These are phyloP conservation scores for Columba guinea DNA, from an alignment of 2,797 vertebrate species.

Conservation along the genomic window DNA sequence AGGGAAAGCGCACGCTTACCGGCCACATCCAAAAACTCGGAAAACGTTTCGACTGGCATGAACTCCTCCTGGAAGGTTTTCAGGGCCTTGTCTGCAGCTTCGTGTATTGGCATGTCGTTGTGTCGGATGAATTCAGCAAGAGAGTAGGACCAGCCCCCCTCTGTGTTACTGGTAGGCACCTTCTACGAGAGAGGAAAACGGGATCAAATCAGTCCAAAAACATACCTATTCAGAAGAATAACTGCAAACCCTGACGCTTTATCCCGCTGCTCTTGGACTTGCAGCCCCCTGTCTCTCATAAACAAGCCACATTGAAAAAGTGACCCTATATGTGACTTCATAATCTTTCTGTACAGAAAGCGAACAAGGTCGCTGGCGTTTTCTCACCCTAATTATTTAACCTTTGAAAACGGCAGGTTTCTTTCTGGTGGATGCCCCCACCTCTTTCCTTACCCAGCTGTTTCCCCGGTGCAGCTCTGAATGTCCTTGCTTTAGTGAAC, in stretches of 20 bases:
- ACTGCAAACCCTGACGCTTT: neutral
- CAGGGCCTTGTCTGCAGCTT: constrained; percentile 93
- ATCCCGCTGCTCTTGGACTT: neutral
- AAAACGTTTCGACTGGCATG: constrained; percentile 96
- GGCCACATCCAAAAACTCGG: constrained; percentile 93
- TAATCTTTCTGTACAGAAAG: neutral
- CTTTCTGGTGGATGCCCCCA: neutral
- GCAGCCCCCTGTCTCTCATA: neutral
- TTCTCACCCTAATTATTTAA: neutral
- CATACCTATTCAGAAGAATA: rapidly evolving
- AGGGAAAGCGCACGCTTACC: constrained; percentile 76
- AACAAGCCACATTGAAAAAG: neutral
- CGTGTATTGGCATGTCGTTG: constrained; percentile 98
- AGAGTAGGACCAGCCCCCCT: constrained; percentile 99
- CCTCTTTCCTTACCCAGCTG: neutral
- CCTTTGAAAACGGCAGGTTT: neutral
- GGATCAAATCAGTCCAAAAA: neutral
- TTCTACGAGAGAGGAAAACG: constrained; percentile 74
- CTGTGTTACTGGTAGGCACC: constrained; percentile 97
- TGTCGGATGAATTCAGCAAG: constrained; percentile 97
- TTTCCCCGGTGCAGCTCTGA: neutral
- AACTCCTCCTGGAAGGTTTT: constrained; percentile 98
- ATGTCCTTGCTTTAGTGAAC: neutral
- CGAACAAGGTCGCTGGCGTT: neutral
- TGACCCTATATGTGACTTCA: neutral